Evolutionary conservation across 2,797 vertebrate genomes (phyloP), one percentile per base, ranked within the genome.

Genomic region (Strix occidentalis): DNA sequence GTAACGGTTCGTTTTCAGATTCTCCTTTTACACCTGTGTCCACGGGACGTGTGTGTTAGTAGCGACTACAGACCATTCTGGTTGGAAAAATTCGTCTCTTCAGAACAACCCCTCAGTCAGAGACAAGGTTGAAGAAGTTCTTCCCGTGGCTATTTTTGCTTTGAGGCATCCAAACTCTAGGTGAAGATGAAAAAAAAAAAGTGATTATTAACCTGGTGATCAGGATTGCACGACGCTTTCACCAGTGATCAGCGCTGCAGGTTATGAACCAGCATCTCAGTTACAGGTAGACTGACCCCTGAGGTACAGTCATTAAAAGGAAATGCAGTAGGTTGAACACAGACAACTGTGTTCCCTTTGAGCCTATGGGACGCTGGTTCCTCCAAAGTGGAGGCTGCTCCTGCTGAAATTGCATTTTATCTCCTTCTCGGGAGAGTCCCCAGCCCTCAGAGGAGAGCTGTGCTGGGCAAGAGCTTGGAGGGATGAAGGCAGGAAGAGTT

Each of bases 1-100:
- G 56, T 65, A 37, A 92, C 39, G 45, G 63, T 65, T 90, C 51
- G 1, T 50, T 84, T 80, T 65, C 89, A 77, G 76, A 66, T 54
- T 90, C 84, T 79, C 70, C 72, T 57, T 76, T 90, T 85, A 78
- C 86, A 90, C 95, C 93, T 93, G 69, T 35, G n/a, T 54, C 61
- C 72, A 16, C 0, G 5, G 84, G 54, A 56, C 0, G 0, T 33
- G 74, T 21, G 56, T 46, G 65, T 57, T 72, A 48, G 69, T 24
- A 70, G 35, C 0, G 0, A 50, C 29, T 58, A 29, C 14, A 43
- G 74, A 23, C 82, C 0, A 0, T 35, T 57, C 51, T 54, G 91
- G 17, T 15, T 66, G 89, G 81, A 79, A 68, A 88, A 71, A 74
- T 57, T 29, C 1, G 0, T 20, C 70, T 16, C 46, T 57, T 43